Percentiles rank a stretch among this genome's conserved stretches.
Conservation (phyloP, 2,113 vertebrate species). For the Anguilla japonica region DNA sequence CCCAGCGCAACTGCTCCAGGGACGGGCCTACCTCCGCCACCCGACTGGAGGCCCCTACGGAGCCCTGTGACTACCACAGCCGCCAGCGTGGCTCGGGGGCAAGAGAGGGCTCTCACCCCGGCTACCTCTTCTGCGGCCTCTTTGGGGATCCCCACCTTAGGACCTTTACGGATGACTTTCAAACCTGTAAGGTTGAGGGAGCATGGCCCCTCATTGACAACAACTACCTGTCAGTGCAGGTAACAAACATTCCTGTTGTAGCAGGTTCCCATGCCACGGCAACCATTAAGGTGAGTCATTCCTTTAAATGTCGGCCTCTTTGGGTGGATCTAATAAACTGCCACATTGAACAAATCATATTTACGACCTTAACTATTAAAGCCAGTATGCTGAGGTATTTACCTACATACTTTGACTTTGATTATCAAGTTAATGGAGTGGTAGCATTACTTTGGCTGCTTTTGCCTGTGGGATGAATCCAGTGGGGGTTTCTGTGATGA, state of each 20-base stretch:
- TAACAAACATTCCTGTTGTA: constrained; percentile 93
- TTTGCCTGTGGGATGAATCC: neutral
- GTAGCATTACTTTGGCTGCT: neutral
- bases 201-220: constrained; percentile 98
- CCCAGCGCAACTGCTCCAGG: constrained; percentile 94
- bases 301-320: neutral
- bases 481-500: neutral
- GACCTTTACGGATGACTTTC: constrained; percentile 96
- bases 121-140: constrained; percentile 90
- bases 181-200: constrained; percentile 95
- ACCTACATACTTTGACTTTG: too few species aligned
- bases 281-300: constrained; percentile 87
- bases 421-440: neutral
- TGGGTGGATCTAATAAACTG: neutral
- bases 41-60: constrained; percentile 74
- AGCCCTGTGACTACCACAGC: constrained; percentile 83
- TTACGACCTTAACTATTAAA: too few species aligned
- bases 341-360: neutral
- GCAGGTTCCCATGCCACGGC: constrained; percentile 92
- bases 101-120: constrained; percentile 59
- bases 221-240: constrained; percentile 94
- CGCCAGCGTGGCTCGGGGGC: constrained; percentile 41
- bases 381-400: too few species aligned
- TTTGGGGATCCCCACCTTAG: constrained; percentile 95
- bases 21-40: constrained; percentile 92